Percentiles rank a stretch among this genome's conserved stretches.
These are phyloP conservation scores for Gadus chalcogrammus DNA, from an alignment of 2,113 vertebrate species.

Conservation along the genomic window DNA sequence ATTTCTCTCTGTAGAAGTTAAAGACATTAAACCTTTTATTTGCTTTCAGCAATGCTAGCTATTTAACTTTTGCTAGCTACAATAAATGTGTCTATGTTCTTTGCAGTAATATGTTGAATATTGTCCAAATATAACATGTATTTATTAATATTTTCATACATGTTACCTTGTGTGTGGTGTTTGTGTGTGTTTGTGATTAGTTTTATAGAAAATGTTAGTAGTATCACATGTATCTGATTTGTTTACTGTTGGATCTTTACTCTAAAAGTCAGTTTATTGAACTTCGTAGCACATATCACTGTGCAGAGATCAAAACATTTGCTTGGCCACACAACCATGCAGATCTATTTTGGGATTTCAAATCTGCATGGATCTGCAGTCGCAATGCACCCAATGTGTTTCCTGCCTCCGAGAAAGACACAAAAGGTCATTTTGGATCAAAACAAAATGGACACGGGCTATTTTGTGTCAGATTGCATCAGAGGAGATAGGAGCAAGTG, in stretches of 20 bases:
- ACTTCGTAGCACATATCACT: slow-evolving; percentile 9
- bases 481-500: slow-evolving; percentile 39
- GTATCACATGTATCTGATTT: slow-evolving; percentile 10
- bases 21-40: too few species aligned
- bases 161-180: slow-evolving; percentile 1
- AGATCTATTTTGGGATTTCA: slow-evolving; percentile 25
- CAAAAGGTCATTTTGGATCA: slow-evolving; percentile 41
- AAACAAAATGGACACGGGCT: slow-evolving; percentile 39
- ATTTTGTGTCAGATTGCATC: slow-evolving; percentile 56
- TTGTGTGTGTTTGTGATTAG: background rate
- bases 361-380: slow-evolving; percentile 45
- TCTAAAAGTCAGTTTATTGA: slow-evolving; percentile 1
- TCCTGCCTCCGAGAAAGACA: slow-evolving; percentile 27
- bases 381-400: slow-evolving; percentile 38
- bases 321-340: slow-evolving; percentile 24
- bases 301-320: background rate
- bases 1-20: too few species aligned
- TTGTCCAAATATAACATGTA: slow-evolving; percentile 22
- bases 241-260: background rate
- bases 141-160: slow-evolving; percentile 6
- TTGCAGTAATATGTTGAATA: background rate
- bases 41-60: too few species aligned
- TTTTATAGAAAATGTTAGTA: background rate
- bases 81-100: too few species aligned
- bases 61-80: too few species aligned